These are phyloP conservation scores for Catostylus mosaicus DNA, from an alignment of 30 jellyfish, hydroid and myxozoan genomes.

Conservation along the genomic window DNA sequence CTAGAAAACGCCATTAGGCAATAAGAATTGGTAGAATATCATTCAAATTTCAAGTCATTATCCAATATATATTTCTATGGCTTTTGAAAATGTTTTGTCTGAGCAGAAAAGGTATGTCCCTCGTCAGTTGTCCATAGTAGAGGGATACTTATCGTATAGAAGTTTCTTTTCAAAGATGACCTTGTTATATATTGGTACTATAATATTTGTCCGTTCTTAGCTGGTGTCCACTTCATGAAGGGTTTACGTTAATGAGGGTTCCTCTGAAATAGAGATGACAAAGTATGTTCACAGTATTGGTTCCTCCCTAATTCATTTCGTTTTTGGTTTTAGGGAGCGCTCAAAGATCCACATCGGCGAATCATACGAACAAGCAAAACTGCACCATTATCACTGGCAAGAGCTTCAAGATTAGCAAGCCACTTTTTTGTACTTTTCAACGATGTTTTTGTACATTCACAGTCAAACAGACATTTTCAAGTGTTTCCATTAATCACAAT, in stretches of 20 bases:
- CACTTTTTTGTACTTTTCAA: conserved; percentile 88
- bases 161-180: too few species aligned
- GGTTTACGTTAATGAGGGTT: not conserved
- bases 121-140: too few species aligned
- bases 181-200: too few species aligned
- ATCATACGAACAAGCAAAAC: conserved; percentile 78
- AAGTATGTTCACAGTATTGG: not conserved
- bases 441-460: conserved; percentile 93
- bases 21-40: too few species aligned
- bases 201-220: too few species aligned
- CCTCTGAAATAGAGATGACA: not conserved
- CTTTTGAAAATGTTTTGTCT: too few species aligned
- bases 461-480: conserved; percentile 90
- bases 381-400: conserved; percentile 75
- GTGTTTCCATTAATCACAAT: conserved; percentile 95
- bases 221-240: not conserved
- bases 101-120: too few species aligned
- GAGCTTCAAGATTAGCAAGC: conserved; percentile 89
- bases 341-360: conserved; percentile 93
- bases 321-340: conserved; percentile 66
- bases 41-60: too few species aligned
- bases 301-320: not conserved
- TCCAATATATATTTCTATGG: too few species aligned
- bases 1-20: too few species aligned
- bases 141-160: too few species aligned